Evolutionary conservation across 2,888 invertebrate species (phyloP), one percentile per base, ranked within the genome.

Genomic region (Lydus trimaculatus): DNA sequence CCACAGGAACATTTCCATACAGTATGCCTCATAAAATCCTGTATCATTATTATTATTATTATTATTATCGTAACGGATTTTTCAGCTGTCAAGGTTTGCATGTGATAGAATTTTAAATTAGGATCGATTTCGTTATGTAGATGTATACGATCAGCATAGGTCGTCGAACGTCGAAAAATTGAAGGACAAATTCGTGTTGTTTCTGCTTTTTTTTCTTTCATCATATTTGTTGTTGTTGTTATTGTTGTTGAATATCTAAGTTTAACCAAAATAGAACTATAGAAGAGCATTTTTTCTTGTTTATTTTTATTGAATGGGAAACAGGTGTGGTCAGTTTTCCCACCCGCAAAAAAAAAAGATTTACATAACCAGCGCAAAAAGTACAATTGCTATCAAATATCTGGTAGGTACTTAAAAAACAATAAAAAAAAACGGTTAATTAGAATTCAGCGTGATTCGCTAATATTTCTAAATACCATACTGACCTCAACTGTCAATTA

Each of bases 131-230:
- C 20, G 9, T 48, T 48, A 20, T 48, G 20, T 48, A 11, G 20
- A 48, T 48, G 48, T 48, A 2, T 20, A 11, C 23, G 61, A 15
- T 39, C 61, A 25, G n/a, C n/a, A n/a, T n/a, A n/a, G 61, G 61
- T 61, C 61, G 61, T 20, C 61, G 61, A 61, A 61, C 61, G 61
- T 31, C 61, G 52, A 52, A 61, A 61, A 36, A 61, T 33, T 25
- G 61, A 61, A 61, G 61, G 61, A 61, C 61, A 36, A 15, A 23
- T 20, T 36, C n/a, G 17, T 33, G 31, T 60, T 6, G 4, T 52
- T 52, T 11, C 9, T 23, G 3, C 23, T 52, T 52, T 52, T 9
- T 48, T 48, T n/a, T n/a, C n/a, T n/a, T n/a, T n/a, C n/a, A n/a
- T n/a, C n/a, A n/a, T n/a, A n/a, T n/a, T n/a, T n/a, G n/a, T n/a